Evolutionary conservation across 2,113 vertebrate genomes (phyloP), one percentile per base, ranked within the genome.

Genomic region (Donacobius atricapilla): DNA sequence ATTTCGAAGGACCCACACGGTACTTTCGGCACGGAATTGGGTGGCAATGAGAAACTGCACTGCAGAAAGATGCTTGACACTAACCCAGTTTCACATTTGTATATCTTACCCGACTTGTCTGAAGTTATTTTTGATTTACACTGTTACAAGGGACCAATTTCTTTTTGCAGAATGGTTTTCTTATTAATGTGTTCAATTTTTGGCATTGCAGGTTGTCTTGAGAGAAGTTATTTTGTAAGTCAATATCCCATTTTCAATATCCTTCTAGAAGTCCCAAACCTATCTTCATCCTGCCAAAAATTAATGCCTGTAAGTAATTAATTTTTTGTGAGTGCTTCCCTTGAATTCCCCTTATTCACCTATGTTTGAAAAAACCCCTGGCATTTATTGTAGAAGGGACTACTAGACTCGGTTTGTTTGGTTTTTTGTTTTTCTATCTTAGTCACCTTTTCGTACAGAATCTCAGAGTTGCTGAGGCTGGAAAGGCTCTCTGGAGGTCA

Each of bases 211-310:
- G 42, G 18, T 66, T 88, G 33, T 50, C 61, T 39, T 85, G 44
- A 76, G 61, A 85, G 61, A 91, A 87, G 39, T 93, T 69, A 8
- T 66, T 81, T 81, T 77, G 2, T 82, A 79, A 91, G 27, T 79
- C 58, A 92, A 10, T 86, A 92, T 69, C 63, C 23, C 18, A 15
- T 72, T 93, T 88, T 71, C 68, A 83, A 19, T 85, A 93, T 31
- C 11, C 24, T 9, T 60, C 15, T 69, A 76, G 37, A 93, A 65
- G n/a, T 92, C 70, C 20, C 83, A 90, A 89, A 66, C 22, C 57
- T 65, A 48, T 70, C 25, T 21, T 88, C 9, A 65, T 48, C 20
- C 53, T 71, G 22, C 39, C 72, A 83, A 70, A 69, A 50, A 45
- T 8, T 50, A 91, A 83, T 51, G 15, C 24, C 51, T 87, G 24